Conservation (phyloP, 2,888 invertebrate species). For the Rhodophaea formosa region DNA sequence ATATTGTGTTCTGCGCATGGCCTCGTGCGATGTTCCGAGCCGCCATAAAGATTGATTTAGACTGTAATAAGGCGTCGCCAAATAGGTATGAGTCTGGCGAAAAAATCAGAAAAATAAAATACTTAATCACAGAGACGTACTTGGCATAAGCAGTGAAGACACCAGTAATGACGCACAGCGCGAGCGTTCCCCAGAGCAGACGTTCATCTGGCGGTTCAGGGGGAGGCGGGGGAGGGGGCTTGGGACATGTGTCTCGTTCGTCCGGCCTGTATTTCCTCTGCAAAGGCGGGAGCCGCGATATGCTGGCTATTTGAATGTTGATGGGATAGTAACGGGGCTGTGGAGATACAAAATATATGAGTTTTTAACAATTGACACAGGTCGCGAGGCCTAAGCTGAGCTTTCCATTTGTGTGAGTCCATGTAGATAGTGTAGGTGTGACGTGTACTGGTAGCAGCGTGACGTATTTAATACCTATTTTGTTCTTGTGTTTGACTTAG, state of each 20-base stretch:
- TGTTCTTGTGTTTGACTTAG: too few relatives aligned
- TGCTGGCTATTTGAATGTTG: conserved; percentile 33
- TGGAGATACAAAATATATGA: conserved; percentile 7
- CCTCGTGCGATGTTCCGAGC: too few relatives aligned
- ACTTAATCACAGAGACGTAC: too few relatives aligned
- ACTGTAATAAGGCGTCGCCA: too few relatives aligned
- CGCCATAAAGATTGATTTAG: too few relatives aligned
- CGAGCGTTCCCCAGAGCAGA: conserved; percentile 52
- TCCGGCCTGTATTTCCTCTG: conserved; percentile 35
- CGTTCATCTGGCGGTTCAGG: conserved; percentile 55
- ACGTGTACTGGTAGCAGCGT: too few relatives aligned
- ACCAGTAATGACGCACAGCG: conserved; percentile 43
- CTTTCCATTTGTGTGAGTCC: background rate
- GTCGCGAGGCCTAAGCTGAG: background rate
- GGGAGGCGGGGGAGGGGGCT: conserved; percentile 43
- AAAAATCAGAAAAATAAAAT: conserved; percentile 6
- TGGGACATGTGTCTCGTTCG: conserved; percentile 50
- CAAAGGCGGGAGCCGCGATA: conserved; percentile 15
- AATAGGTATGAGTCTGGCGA: too few relatives aligned
- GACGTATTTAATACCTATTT: too few relatives aligned
- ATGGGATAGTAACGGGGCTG: conserved; percentile 36
- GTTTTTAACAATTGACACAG: too few relatives aligned
- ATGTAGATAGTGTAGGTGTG: too few relatives aligned
- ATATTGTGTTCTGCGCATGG: too few relatives aligned
- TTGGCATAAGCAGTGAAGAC: conserved; percentile 57